These are phyloP conservation scores for Reticulitermes lucifugus DNA, from an alignment of 2,888 invertebrate genomes.

Conservation along the genomic window DNA sequence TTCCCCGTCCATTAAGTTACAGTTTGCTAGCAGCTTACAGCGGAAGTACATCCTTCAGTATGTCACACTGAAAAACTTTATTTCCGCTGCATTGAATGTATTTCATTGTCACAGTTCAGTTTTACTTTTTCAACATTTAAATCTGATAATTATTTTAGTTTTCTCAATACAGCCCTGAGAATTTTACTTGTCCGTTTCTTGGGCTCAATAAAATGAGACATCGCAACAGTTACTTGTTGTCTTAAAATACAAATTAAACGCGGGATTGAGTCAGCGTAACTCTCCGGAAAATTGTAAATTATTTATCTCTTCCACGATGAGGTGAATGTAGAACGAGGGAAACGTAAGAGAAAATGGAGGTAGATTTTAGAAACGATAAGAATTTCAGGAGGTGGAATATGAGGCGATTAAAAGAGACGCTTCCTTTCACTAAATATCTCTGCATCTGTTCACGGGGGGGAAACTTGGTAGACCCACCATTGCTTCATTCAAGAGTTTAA, in stretches of 20 bases:
- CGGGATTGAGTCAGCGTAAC: not conserved
- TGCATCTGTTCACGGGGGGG: too few species aligned
- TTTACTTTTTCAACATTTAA: too few species aligned
- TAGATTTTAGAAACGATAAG: not conserved
- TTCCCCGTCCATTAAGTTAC: too few species aligned
- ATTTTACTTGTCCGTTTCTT: too few species aligned
- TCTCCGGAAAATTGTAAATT: not conserved
- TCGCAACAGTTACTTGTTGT: not conserved
- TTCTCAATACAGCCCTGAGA: too few species aligned
- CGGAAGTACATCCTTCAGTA: too few species aligned
- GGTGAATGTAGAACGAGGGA: not conserved
- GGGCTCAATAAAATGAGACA: too few species aligned
- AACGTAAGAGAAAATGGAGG: not conserved
- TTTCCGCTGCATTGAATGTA: too few species aligned
- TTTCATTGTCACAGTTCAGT: too few species aligned
- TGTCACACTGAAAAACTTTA: too few species aligned
- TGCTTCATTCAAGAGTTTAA: slow-evolving; percentile 21
- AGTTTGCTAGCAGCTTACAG: too few species aligned
- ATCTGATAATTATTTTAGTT: too few species aligned
- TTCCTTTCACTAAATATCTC: not conserved
- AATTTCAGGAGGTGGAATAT: not conserved
- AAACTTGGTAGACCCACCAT: not conserved
- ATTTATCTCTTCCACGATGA: not conserved
- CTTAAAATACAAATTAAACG: not conserved
- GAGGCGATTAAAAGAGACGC: slow-evolving; percentile 27